Conservation (phyloP, 2,797 vertebrate species). For the Sebastes goodei region DNA sequence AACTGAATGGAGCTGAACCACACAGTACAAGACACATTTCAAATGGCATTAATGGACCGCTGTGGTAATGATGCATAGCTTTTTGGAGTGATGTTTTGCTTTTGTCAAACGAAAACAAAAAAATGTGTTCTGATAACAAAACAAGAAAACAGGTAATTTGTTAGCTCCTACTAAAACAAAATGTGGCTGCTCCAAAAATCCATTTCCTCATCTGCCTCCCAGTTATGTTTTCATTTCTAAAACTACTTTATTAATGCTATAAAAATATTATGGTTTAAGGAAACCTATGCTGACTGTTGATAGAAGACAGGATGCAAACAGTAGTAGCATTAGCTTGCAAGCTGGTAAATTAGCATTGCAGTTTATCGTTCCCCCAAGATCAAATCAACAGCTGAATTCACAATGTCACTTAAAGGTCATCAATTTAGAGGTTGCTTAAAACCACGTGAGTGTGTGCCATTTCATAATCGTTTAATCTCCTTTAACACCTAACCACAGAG, state of each 20-base stretch:
- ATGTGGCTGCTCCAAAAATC: not conserved
- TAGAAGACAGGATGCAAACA: not conserved
- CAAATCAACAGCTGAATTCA: not conserved
- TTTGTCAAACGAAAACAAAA: not conserved
- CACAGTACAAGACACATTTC: not conserved
- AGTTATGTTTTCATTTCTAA: not conserved
- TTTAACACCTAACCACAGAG: not conserved
- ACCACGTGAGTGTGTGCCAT: not conserved
- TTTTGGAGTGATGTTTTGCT: not conserved
- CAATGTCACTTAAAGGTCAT: not conserved
- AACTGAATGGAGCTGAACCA: not conserved
- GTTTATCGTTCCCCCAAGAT: not conserved
- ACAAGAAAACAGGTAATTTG: not conserved
- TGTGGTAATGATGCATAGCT: constrained; percentile 5
- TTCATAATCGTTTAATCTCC: not conserved
- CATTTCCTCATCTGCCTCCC: not conserved
- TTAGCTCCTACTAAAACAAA: not conserved
- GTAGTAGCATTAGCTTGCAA: not conserved
- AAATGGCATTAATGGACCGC: not conserved
- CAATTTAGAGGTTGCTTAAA: not conserved
- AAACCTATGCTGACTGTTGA: not conserved
- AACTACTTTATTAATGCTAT: not conserved
- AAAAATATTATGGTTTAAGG: not conserved
- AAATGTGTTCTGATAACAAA: not conserved
- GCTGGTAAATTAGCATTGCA: not conserved